Evolutionary conservation across 1,140 invertebrate genomes (phyloP), one percentile per base, ranked within the genome.

Genomic region (Lepidotrigona ventralis): DNA sequence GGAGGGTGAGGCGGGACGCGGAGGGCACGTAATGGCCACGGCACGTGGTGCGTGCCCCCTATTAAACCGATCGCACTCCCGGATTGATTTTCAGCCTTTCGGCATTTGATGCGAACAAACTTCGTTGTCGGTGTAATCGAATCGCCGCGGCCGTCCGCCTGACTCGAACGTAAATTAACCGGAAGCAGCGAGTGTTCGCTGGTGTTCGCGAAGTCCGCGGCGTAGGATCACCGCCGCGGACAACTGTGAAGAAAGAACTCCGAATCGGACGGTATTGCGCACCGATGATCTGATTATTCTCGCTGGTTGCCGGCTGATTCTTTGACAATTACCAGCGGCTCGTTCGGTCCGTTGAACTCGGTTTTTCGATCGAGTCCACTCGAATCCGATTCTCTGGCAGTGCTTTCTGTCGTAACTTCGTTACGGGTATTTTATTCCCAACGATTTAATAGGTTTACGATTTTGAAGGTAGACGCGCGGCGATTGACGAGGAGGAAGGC

Each of bases 111-210:
- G 90, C 89, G 89, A 88, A 89, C 89, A 91, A 93, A 92, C 91
- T 91, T 92, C 84, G 90, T 90, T 92, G 90, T 90, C 88, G 90
- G 84, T 90, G 90, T 92, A 93, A 93, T 93, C 92, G 92, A 94
- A 93, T 93, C 90, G 90, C 88, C 90, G 90, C 89, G 87, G 92
- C 85, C 87, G 91, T 90, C 89, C 88, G 89, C 88, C 88, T 88
- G 90, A 92, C 90, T 91, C 89, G 88, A 85, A 92, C 92, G 90
- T 92, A 92, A 93, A 93, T 94, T 92, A 90, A 91, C 92, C 92
- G 88, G 91, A 93, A 89, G 6, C 88, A 3, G 87, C 80, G 84
- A 60, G 70, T 75, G 6, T 8, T 68, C 79, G 56, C 60, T 6
- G 88, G 84, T 86, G 87, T 85, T 46, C 85, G 73, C 5, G 77